Base-by-base conservation (phyloP, 2,797 vertebrate species). In the Stomatorhinus walkeri region DNA sequence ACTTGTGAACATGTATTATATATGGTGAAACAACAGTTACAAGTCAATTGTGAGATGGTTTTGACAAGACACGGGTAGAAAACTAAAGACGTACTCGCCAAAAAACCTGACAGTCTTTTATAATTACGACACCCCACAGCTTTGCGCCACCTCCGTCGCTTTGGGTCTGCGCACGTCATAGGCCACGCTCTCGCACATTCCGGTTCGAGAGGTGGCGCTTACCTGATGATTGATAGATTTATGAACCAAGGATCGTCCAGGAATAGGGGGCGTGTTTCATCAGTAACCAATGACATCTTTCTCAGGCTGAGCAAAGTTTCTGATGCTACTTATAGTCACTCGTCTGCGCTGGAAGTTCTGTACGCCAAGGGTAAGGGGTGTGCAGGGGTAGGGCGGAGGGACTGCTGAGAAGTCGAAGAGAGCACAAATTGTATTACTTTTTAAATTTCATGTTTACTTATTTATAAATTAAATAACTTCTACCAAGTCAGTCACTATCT, bases 331-430 rank as follows among this genome's bases (percentile, higher is more conserved):
- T 92, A 89, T 89, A 72, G 46, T 72, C 46, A 54, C 2, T 28
- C 43, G 46, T 43, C 16, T 28, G 1, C 8, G 1, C 14, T 4
- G 43, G 10, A 14, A 5, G 8, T 8, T 76, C 83, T 89, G 54
- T 48, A 89, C 61, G 85, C 95, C 95, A 89, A 95, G 96, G 96
- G 96, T 96, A 94, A 92, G 95, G 96, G 94, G 95, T 96, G 96
- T 96, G 96, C 95, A 92, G 90, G 93, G 93, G 92, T 9, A 4
- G 90, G 91, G 91, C 0, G 48, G 89, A 93, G 87, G 90, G 52
- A 91, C 88, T 91, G 94, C 95, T 95, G 96, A 95, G 95, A 96
- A 95, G 93, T 91, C 9, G 43, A 22, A 93, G 92, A 87, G 90
- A 93, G 91, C 93, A 94, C 94, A 93, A 90, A 91, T 54, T 81